Conservation (phyloP, 1,140 invertebrate genomes). For the Drosophila dunni region DNA sequence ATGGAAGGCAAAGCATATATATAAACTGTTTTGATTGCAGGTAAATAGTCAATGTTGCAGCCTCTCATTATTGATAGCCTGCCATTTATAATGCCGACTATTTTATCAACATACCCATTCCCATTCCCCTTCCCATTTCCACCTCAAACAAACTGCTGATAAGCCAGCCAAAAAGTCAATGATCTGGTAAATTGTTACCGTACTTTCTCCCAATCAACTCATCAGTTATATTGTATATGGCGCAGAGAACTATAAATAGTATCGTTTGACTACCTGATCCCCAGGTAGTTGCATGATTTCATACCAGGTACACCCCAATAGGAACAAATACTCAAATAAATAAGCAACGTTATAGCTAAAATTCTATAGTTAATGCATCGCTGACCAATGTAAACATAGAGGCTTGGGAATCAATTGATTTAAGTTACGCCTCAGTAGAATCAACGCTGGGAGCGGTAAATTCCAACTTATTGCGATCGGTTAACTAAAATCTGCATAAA, state of each 20-base stretch:
- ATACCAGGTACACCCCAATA: conserved; percentile 32
- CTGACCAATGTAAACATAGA: conserved; percentile 8
- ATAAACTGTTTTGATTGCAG: conserved; percentile 78
- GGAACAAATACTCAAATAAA: conserved; percentile 28
- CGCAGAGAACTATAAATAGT: conserved; percentile 48
- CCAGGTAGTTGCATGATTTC: conserved; percentile 66
- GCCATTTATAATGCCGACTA: conserved; percentile 72
- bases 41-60: conserved; percentile 59
- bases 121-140: not conserved
- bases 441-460: not conserved
- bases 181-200: conserved; percentile 41
- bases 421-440: conserved; percentile 55
- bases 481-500: not conserved
- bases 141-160: conserved; percentile 40
- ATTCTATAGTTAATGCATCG: conserved; percentile 55
- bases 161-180: conserved; percentile 57
- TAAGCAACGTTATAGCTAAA: conserved; percentile 46
- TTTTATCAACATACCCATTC: conserved; percentile 58
- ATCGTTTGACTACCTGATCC: not conserved
- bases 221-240: conserved; percentile 29
- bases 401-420: conserved; percentile 19
- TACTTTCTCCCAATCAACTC: not conserved
- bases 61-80: conserved; percentile 66
- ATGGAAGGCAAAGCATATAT: conserved; percentile 43
- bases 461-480: not conserved